Evolutionary conservation across 1,140 invertebrate genomes (phyloP).

Genomic region (Zaprionus taronus): DNA sequence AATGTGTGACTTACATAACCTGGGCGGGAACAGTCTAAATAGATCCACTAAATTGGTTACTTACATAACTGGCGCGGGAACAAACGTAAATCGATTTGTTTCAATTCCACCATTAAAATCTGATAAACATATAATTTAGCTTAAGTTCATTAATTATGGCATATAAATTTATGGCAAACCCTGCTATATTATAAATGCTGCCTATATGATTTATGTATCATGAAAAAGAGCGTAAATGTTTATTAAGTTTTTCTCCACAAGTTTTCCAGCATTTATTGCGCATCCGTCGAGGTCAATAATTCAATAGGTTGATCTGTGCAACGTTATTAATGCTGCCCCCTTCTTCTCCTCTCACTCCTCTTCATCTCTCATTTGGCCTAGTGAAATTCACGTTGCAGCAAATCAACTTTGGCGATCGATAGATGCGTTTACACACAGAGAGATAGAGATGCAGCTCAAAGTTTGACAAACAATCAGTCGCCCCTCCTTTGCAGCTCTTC

Average conservation of each 20-base stretch:
- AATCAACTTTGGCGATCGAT: neutral
- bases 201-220: neutral
- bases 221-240: neutral
- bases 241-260: neutral
- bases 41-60: neutral
- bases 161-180: neutral
- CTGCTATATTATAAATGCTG: neutral
- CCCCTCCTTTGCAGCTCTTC: neutral
- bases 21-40: neutral
- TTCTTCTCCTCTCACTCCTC: neutral
- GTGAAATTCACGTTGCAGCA: neutral
- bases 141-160: neutral
- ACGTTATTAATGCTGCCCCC: too few species aligned
- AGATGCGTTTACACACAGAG: neutral
- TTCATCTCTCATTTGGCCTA: neutral
- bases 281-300: neutral
- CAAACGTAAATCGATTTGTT: slow-evolving; percentile 2
- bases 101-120: neutral
- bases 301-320: neutral
- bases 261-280: neutral
- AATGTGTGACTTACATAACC: neutral
- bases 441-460: neutral
- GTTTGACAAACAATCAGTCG: slow-evolving; percentile 14
- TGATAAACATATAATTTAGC: neutral
- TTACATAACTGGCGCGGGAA: neutral